These are phyloP conservation scores for Pseudolaguvia tuberculata DNA, from an alignment of 2,113 vertebrate species.

Conservation along the genomic window DNA sequence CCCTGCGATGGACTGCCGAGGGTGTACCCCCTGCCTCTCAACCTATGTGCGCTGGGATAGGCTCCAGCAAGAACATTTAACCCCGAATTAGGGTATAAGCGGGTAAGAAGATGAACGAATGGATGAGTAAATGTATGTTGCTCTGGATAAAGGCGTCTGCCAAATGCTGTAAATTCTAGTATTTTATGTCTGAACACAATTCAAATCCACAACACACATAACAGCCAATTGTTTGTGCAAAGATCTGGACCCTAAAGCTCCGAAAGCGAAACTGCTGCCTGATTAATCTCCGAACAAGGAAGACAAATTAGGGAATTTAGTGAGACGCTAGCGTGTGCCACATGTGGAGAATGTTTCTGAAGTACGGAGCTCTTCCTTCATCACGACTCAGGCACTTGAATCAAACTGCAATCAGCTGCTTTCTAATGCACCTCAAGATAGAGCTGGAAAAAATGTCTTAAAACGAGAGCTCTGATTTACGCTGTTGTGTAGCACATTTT, in stretches of 20 bases:
- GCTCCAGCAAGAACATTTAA: no score
- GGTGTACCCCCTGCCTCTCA: no score
- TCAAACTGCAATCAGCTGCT: background rate
- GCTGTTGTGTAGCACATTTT: background rate
- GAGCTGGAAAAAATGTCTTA: background rate
- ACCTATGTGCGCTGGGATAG: no score
- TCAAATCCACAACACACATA: background rate
- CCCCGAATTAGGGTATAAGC: no score
- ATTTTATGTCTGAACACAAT: background rate
- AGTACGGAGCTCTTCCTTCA: background rate
- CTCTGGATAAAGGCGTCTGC: no score
- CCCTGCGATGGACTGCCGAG: no score
- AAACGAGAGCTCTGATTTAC: background rate
- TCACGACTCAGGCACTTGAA: conserved; percentile 3
- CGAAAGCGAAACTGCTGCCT: background rate
- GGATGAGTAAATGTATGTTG: no score
- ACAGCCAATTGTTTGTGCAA: no score
- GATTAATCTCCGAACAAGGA: background rate
- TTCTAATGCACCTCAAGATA: background rate
- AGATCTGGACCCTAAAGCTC: background rate
- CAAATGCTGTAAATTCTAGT: no score
- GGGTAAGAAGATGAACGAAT: no score
- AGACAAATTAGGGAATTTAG: background rate
- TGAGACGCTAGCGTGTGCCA: background rate
- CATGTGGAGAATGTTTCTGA: background rate